Conservation (phyloP, 2,113 vertebrate genomes). For the Periophthalmus modestus region DNA sequence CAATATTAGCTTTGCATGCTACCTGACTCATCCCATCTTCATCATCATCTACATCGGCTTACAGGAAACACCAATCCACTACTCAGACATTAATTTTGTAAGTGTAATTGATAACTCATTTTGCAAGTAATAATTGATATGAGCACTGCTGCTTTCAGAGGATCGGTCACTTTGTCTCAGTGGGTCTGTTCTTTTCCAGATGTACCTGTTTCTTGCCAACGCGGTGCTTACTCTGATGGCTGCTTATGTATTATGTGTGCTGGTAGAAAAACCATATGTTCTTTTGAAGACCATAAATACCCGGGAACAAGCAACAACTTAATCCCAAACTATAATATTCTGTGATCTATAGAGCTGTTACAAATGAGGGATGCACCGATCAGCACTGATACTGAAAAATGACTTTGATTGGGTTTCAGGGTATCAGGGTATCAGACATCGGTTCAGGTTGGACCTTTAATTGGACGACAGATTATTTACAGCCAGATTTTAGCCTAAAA, state of each 20-base stretch:
- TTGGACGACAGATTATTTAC: no score
- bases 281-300: constrained; percentile 49
- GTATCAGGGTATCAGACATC: no score
- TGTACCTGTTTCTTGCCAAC: constrained; percentile 84
- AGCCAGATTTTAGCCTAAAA: no score
- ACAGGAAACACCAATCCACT: constrained; percentile 84
- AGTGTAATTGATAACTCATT: constrained; percentile 43
- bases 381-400: no score
- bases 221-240: constrained; percentile 69
- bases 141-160: neutral
- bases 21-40: constrained; percentile 80
- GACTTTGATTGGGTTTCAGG: no score
- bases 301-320: constrained; percentile 6
- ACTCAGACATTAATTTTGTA: constrained; percentile 82
- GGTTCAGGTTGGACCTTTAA: no score
- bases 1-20: constrained; percentile 85
- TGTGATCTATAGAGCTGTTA: neutral
- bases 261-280: constrained; percentile 79
- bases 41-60: constrained; percentile 81
- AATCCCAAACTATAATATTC: neutral
- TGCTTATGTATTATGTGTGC: constrained; percentile 74
- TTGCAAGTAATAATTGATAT: neutral
- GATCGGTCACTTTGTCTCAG: neutral
- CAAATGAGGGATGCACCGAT: neutral
- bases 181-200: constrained; percentile 54